Percentiles rank a stretch among this genome's conserved stretches.
phyloP scores from a whole-genome alignment of 2,888 invertebrate species.

The Disparrhopalites patrizii region DNA sequence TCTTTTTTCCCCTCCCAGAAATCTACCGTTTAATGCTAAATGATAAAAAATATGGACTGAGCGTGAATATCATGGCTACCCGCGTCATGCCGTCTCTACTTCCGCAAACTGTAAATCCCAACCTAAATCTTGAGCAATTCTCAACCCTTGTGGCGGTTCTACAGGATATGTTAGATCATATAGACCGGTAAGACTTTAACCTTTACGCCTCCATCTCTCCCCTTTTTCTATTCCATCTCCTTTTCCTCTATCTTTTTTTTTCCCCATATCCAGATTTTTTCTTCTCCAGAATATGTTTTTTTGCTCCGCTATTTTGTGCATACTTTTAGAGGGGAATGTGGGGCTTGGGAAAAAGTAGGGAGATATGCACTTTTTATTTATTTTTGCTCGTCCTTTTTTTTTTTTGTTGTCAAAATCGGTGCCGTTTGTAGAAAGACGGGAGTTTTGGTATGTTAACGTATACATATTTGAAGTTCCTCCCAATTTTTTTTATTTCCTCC shows the following conservation, averaged over 20 bases:
- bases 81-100: constrained; percentile 88
- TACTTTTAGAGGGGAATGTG: too few species aligned
- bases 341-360: too few species aligned
- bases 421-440: too few species aligned
- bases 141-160: constrained; percentile 73
- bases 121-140: constrained; percentile 76
- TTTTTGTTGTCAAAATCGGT: too few species aligned
- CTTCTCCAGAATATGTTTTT: not conserved
- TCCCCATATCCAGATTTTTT: not conserved
- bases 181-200: constrained; percentile 59
- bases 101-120: constrained; percentile 87
- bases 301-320: not conserved
- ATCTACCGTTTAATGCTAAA: constrained; percentile 86
- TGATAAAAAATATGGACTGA: constrained; percentile 82
- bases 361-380: too few species aligned
- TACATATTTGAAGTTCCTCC: too few species aligned
- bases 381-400: too few species aligned
- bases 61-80: constrained; percentile 86
- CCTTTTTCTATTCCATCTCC: not conserved
- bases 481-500: too few species aligned
- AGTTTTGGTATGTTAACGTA: too few species aligned
- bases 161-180: constrained; percentile 87
- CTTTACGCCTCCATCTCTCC: not conserved
- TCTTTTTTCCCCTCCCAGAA: too few species aligned
- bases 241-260: not conserved